A percentile compares a stretch with the other conserved stretches of the same genome.
Conservation (phyloP, 2,113 vertebrate genomes). For the Anguilla rostrata region DNA sequence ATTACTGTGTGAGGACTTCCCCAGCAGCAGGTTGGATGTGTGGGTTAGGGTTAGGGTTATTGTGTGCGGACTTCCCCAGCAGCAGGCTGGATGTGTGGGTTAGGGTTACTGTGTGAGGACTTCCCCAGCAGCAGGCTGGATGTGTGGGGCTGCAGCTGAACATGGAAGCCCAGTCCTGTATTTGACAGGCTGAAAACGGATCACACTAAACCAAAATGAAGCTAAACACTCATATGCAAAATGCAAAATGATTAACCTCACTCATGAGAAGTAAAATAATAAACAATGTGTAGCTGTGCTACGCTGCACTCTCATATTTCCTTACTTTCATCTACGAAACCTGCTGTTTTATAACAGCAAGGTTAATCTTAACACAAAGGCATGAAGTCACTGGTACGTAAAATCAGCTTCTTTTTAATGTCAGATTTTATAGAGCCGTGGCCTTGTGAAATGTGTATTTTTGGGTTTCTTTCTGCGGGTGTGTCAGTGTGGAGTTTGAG, state of each 20-base stretch:
- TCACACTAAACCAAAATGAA: background rate
- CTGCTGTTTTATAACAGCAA: background rate
- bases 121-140: too few species aligned
- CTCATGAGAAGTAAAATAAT: background rate
- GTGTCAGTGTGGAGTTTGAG: conserved; percentile 30
- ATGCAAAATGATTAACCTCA: background rate
- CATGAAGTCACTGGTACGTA: background rate
- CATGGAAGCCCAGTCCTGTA: too few species aligned
- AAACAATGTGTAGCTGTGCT: background rate
- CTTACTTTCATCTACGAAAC: background rate
- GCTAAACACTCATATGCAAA: background rate
- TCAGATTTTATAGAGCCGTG: background rate
- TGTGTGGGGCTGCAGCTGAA: too few species aligned
- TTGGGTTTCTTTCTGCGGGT: conserved; percentile 23
- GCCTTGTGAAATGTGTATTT: background rate
- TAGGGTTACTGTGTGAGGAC: too few species aligned
- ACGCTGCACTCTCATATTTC: too few species aligned
- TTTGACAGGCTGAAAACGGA: too few species aligned
- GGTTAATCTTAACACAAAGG: background rate
- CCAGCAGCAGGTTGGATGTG: too few species aligned
- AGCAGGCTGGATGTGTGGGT: too few species aligned
- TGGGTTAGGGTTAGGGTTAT: too few species aligned
- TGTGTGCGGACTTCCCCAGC: too few species aligned
- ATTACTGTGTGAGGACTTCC: too few species aligned
- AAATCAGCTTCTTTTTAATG: background rate